Evolutionary conservation across 2,888 invertebrate species (phyloP).

Genomic region (Stenichneumon culpator): DNA sequence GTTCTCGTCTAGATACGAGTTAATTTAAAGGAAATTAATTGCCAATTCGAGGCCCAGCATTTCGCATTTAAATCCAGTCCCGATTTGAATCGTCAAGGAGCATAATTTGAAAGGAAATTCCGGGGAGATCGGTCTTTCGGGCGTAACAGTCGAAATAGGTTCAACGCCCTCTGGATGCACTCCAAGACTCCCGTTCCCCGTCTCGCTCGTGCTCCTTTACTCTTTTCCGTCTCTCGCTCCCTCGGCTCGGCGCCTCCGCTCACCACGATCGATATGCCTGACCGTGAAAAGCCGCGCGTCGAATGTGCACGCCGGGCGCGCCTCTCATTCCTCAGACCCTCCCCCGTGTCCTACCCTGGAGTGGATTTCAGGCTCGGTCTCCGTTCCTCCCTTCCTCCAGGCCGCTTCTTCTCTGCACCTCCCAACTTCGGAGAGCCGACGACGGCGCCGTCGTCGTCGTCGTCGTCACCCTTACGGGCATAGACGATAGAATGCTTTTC

Average conservation of each 20-base stretch:
- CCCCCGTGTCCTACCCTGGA: slow-evolving; percentile 53
- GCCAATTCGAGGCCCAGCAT: neutral
- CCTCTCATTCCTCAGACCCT: slow-evolving; percentile 73
- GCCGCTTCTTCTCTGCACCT: slow-evolving; percentile 58
- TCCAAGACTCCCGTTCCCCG: slow-evolving; percentile 82
- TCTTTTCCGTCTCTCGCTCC: slow-evolving; percentile 74
- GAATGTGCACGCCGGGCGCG: slow-evolving; percentile 80
- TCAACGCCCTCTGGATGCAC: slow-evolving; percentile 84
- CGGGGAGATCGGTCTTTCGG: slow-evolving; percentile 45
- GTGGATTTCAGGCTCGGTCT: slow-evolving; percentile 56
- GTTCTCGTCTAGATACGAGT: neutral
- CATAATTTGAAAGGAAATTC: slow-evolving; percentile 25
- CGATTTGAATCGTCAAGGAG: slow-evolving; percentile 75
- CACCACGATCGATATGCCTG: slow-evolving; percentile 82
- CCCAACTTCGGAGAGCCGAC: slow-evolving; percentile 44
- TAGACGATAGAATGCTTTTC: slow-evolving; percentile 37
- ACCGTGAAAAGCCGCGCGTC: slow-evolving; percentile 84
- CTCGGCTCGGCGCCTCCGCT: slow-evolving; percentile 70
- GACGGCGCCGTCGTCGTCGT: slow-evolving; percentile 12
- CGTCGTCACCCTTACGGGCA: slow-evolving; percentile 51
- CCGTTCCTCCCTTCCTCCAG: slow-evolving; percentile 60
- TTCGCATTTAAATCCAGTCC: neutral
- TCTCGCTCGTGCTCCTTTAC: slow-evolving; percentile 59
- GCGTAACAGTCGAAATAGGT: slow-evolving; percentile 81
- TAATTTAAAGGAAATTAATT: neutral